Evolutionary conservation across 2,888 invertebrate genomes (phyloP).

Genomic region (Alloplasta piceator): DNA sequence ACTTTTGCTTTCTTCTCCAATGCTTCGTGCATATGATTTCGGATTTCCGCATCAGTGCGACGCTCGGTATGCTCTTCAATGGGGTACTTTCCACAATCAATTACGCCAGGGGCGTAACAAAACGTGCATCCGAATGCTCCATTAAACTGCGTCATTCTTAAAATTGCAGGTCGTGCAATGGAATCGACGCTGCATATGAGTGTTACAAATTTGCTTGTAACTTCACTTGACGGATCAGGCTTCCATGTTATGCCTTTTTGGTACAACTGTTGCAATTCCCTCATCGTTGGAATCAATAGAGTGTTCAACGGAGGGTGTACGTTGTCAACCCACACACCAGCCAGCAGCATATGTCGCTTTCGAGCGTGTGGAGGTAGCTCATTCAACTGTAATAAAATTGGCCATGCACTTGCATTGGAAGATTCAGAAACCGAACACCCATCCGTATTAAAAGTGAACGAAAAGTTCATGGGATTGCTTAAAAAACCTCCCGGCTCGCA

Average conservation of each 20-base stretch:
- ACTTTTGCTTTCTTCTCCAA: too few relatives aligned
- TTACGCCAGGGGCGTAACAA: slow-evolving; percentile 23
- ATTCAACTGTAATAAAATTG: slow-evolving; percentile 44
- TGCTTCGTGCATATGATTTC: too few relatives aligned
- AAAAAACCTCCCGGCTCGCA: slow-evolving; percentile 43
- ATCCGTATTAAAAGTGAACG: slow-evolving; percentile 53
- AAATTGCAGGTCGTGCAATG: slow-evolving; percentile 40
- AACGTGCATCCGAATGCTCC: slow-evolving; percentile 54
- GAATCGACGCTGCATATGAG: slow-evolving; percentile 44
- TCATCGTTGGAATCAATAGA: not conserved
- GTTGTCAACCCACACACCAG: slow-evolving; percentile 51
- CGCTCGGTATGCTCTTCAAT: too few relatives aligned
- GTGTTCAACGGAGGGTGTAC: slow-evolving; percentile 40
- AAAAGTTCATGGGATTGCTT: slow-evolving; percentile 32
- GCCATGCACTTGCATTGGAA: slow-evolving; percentile 31
- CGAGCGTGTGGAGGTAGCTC: slow-evolving; percentile 53
- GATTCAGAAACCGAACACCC: slow-evolving; percentile 35
- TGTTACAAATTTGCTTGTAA: slow-evolving; percentile 21
- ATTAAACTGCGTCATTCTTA: slow-evolving; percentile 58
- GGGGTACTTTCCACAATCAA: too few relatives aligned
- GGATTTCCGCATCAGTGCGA: too few relatives aligned
- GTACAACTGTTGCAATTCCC: not conserved
- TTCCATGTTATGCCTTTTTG: slow-evolving; percentile 18
- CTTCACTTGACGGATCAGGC: slow-evolving; percentile 8
- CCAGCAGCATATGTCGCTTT: slow-evolving; percentile 46